Percentiles rank a stretch among this genome's conserved stretches.
Conservation (phyloP, 2,797 vertebrate genomes). For the Anguilla marmorata region DNA sequence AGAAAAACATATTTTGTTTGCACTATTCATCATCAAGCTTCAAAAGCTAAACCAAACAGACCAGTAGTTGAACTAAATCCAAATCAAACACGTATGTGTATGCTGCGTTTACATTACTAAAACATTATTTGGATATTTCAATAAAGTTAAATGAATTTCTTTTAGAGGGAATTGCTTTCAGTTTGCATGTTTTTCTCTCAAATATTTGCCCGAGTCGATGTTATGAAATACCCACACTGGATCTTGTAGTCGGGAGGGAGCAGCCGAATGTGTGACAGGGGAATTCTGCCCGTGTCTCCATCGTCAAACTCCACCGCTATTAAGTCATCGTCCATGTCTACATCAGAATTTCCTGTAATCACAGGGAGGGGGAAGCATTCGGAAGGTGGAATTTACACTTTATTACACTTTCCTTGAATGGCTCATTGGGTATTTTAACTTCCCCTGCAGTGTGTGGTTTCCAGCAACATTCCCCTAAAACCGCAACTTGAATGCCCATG, state of each 20-base stretch:
- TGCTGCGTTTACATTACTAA: slow-evolving; percentile 28
- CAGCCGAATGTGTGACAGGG: slow-evolving; percentile 87
- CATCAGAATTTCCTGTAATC: slow-evolving; percentile 81
- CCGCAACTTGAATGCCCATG: neutral
- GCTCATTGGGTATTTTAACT: slow-evolving; percentile 23
- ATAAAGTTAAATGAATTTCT: slow-evolving; percentile 10
- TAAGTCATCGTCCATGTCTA: slow-evolving; percentile 88
- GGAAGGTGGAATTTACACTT: slow-evolving; percentile 3
- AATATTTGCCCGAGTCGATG: slow-evolving; percentile 16
- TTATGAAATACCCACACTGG: slow-evolving; percentile 77
- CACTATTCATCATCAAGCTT: slow-evolving; percentile 26
- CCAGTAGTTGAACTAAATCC: slow-evolving; percentile 17
- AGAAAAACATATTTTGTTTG: slow-evolving; percentile 23
- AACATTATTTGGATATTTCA: neutral
- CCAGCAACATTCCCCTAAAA: neutral
- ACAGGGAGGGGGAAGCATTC: slow-evolving; percentile 20
- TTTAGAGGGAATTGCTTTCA: slow-evolving; percentile 18
- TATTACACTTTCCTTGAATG: slow-evolving; percentile 6
- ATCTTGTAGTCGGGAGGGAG: slow-evolving; percentile 94
- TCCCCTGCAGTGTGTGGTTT: neutral
- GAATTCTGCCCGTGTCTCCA: slow-evolving; percentile 90
- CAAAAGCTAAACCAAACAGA: slow-evolving; percentile 13
- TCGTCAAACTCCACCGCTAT: slow-evolving; percentile 98
- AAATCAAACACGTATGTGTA: slow-evolving; percentile 31
- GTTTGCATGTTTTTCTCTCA: slow-evolving; percentile 24